Percentiles rank a stretch among this genome's conserved stretches.
Evolutionary conservation across 2,113 vertebrate species (phyloP).

Genomic region (Neogale vison): DNA sequence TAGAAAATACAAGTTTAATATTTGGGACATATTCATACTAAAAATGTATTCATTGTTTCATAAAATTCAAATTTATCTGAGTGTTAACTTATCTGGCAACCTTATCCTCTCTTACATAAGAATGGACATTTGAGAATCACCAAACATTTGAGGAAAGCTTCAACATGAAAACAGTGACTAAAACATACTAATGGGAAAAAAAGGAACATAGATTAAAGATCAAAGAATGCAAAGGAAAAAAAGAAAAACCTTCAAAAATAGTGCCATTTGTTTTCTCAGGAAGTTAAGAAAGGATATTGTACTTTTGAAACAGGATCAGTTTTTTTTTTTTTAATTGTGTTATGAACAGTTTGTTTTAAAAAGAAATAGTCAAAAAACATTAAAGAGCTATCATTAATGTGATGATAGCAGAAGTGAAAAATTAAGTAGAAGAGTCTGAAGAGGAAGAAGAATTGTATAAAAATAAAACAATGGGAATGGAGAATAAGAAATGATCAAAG

Average conservation of each 20-base stretch:
- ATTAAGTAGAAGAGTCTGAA: background rate
- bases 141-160: background rate
- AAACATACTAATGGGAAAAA: background rate
- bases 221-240: background rate
- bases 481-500: background rate
- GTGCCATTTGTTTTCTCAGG: background rate
- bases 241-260: slow-evolving; percentile 8
- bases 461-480: background rate
- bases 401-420: background rate
- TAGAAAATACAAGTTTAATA: background rate
- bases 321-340: background rate
- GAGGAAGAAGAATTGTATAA: background rate
- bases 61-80: slow-evolving; percentile 9
- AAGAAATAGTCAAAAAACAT: background rate
- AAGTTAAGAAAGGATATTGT: background rate
- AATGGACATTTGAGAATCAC: background rate
- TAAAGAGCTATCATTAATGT: background rate
- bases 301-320: background rate
- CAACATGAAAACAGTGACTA: background rate
- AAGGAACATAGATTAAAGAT: background rate
- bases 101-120: background rate
- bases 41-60: background rate
- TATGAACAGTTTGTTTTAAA: background rate
- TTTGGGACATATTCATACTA: background rate
- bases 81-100: background rate